phyloP scores from a whole-genome alignment of 2,113 vertebrate genomes.

The Archilochus colubris region DNA sequence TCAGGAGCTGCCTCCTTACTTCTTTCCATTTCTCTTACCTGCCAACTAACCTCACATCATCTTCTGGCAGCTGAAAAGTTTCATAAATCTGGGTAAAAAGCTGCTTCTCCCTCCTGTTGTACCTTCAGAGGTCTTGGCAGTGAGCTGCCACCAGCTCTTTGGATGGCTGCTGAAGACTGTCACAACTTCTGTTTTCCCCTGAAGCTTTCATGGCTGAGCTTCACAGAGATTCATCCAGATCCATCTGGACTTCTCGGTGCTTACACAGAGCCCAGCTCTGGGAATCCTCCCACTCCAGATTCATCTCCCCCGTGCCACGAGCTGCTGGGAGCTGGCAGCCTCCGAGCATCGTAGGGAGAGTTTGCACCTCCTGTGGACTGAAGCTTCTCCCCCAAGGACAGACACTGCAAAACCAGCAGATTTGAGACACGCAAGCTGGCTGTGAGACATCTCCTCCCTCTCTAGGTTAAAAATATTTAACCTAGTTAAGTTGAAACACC shows the following conservation, averaged over 20 bases:
- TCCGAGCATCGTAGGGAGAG: not conserved
- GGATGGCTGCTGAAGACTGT: not conserved
- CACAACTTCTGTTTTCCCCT: not conserved
- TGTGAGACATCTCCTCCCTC: not conserved
- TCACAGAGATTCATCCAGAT: accelerated
- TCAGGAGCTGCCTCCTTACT: not conserved
- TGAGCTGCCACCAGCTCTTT: not conserved
- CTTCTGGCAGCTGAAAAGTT: not conserved
- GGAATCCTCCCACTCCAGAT: not conserved
- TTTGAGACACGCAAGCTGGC: not conserved
- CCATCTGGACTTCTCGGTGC: accelerated
- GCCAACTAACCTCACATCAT: accelerated
- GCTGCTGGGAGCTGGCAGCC: not conserved
- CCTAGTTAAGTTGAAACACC: not conserved
- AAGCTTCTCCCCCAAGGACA: not conserved
- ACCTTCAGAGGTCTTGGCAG: not conserved
- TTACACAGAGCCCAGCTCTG: not conserved
- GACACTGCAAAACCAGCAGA: not conserved
- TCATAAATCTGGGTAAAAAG: not conserved
- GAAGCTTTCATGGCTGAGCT: accelerated
- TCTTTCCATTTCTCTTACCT: not conserved
- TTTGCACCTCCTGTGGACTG: not conserved
- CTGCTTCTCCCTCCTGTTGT: not conserved
- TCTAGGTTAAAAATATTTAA: not conserved
- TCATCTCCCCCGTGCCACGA: not conserved